Base-by-base conservation (phyloP, 1,140 invertebrate species). In the Drosophila subpulchrella region DNA sequence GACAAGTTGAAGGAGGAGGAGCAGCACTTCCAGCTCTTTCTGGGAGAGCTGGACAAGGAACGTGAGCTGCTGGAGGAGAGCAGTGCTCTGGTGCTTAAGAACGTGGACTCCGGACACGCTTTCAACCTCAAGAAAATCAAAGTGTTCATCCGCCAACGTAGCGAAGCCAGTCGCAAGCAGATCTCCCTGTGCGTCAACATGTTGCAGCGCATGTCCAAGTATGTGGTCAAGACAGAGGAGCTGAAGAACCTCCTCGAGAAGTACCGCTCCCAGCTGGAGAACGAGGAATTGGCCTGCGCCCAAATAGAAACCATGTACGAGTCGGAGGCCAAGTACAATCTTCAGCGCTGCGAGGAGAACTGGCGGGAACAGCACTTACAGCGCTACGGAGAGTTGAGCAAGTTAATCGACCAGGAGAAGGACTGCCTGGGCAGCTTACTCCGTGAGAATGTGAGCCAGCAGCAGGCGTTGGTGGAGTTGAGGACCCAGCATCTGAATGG, bases 291-390 rank as follows among this genome's bases (percentile, higher is more conserved):
- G n/a, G 84, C 76, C 6, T 56, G 60, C 15, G 10, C 55, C 8
- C 71, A 91, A 47, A 84, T 92, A 20, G 91, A 92, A n/a, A 56
- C 63, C 39, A 91, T 92, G 92, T 92, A 92, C 72, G 92, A 92
- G 51, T 92, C 92, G 0, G 92, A 92, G 63, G 91, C 91, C 0
- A 92, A 92, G 58, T 67, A 72, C 24, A 80, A 56, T 15, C 44
- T 92, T 11, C 70, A 89, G 42, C 75, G 91, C 6, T 71, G 73
- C 36, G 88, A 92, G 66, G 85, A 91, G 5, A 60, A 42, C 5
- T 92, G 91, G 91, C 73, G 90, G 6, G 74, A 85, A 30, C 66
- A 86, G 75, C 81, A 86, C 42, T 12, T 89, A 50, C 71, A 77
- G 41, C 91, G 90, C 12, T 89, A 68, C 36, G 47, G 56, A 0